phyloP scores from a whole-genome alignment of 2,797 vertebrate species.

The Micrastur ruficollis region DNA sequence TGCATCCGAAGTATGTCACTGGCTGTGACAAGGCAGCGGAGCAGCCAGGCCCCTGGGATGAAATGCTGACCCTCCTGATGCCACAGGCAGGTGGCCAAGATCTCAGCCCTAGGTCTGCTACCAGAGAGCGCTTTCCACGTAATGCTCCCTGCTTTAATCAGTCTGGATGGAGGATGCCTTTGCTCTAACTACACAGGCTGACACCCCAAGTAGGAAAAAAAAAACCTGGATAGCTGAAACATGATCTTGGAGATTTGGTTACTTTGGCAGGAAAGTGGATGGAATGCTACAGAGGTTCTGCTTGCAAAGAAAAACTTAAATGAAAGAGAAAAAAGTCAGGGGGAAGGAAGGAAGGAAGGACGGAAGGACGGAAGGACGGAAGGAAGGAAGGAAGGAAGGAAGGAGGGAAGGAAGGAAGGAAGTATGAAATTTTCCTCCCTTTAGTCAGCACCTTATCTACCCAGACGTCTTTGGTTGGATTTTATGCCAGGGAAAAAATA shows the following conservation, averaged over 20 bases:
- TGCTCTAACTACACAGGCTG: background rate
- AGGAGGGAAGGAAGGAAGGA: background rate
- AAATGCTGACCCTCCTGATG: background rate
- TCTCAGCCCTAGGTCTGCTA: background rate
- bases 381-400: background rate
- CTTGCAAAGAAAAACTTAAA: constrained; percentile 46
- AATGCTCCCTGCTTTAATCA: background rate
- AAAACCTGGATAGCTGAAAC: constrained; percentile 14
- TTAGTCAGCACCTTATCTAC: background rate
- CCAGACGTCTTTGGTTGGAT: constrained; percentile 23
- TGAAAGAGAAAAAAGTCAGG: background rate
- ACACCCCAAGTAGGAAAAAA: background rate
- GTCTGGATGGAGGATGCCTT: background rate
- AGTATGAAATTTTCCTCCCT: background rate
- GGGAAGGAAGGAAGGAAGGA: background rate
- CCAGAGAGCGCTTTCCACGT: background rate
- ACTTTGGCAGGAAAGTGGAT: constrained; percentile 15
- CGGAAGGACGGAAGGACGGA: background rate
- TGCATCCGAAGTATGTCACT: background rate
- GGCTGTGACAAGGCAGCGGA: background rate
- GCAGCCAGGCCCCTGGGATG: background rate
- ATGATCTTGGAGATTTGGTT: constrained; percentile 48
- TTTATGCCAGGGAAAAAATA: background rate
- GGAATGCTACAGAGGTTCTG: background rate
- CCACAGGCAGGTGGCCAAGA: background rate